Evolutionary conservation across 2,113 vertebrate genomes (phyloP).

Genomic region (Oreochromis spilurus): DNA sequence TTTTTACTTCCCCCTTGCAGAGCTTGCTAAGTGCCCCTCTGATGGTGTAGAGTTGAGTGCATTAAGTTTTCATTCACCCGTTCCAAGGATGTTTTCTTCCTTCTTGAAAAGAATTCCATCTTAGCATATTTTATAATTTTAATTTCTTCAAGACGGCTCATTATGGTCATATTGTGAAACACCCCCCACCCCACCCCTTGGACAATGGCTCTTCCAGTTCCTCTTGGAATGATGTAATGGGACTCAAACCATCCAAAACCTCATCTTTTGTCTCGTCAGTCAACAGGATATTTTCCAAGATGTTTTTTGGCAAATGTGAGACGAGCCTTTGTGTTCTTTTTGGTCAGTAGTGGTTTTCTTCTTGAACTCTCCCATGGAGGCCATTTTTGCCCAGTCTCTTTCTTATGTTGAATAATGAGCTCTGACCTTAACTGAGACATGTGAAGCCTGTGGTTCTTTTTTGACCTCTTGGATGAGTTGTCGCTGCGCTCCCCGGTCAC

Average conservation of each 20-base stretch:
- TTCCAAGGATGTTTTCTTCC: rapidly evolving
- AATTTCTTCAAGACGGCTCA: neutral
- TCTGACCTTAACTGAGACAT: neutral
- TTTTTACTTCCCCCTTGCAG: neutral
- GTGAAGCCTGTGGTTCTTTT: neutral
- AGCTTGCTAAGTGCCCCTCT: neutral
- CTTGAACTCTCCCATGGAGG: neutral
- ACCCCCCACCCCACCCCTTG: neutral
- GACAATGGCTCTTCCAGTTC: neutral
- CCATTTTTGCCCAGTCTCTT: rapidly evolving
- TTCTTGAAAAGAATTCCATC: neutral
- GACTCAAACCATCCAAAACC: neutral
- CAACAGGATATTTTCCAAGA: neutral
- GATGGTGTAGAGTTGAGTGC: neutral
- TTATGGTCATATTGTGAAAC: rapidly evolving
- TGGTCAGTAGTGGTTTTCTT: neutral
- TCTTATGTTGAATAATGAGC: neutral
- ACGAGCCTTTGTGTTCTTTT: rapidly evolving
- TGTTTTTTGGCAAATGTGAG: neutral
- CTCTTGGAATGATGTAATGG: neutral
- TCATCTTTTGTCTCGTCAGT: neutral
- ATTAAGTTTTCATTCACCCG: neutral
- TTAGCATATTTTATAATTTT: rapidly evolving
- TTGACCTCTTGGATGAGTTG: neutral
- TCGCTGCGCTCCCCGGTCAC: neutral